Conservation (phyloP, 1,140 invertebrate genomes). For the Octopus sinensis region DNA sequence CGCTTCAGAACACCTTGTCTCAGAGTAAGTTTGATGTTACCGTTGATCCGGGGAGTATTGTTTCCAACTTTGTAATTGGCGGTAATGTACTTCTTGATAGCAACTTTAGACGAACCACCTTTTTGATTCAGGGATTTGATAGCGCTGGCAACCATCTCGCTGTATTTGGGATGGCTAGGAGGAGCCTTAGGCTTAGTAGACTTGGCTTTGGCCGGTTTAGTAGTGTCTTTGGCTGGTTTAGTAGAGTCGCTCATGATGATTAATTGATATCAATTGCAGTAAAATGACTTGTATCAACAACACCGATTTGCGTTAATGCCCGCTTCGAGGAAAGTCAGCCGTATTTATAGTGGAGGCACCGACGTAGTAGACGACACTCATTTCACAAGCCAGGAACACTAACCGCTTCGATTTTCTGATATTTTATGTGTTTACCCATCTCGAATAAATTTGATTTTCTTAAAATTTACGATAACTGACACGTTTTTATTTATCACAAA, state of each 20-base stretch:
- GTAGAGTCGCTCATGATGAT: neutral
- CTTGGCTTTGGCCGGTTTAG: conserved; percentile 20
- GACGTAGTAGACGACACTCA: no score
- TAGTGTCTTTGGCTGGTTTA: conserved; percentile 12
- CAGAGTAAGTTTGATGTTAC: conserved; percentile 31
- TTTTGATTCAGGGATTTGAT: conserved; percentile 13
- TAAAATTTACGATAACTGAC: no score
- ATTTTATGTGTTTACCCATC: no score
- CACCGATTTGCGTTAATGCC: no score
- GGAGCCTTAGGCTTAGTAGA: conserved; percentile 25
- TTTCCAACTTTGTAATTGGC: conserved; percentile 46
- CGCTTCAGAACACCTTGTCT: conserved; percentile 36
- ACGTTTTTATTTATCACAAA: no score
- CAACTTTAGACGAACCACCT: conserved; percentile 37
- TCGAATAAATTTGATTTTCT: no score
- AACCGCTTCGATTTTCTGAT: no score
- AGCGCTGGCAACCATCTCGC: conserved; percentile 18
- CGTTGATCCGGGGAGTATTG: conserved; percentile 30
- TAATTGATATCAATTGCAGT: no score
- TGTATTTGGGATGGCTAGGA: conserved; percentile 20
- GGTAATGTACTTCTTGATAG: conserved; percentile 49
- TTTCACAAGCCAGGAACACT: no score
- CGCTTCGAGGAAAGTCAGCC: no score
- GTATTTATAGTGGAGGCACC: no score
- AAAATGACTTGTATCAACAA: no score